A percentile compares a stretch with the other conserved stretches of the same genome.
Evolutionary conservation across 1,140 invertebrate species (phyloP).

Genomic region (Hormaphis cornu): DNA sequence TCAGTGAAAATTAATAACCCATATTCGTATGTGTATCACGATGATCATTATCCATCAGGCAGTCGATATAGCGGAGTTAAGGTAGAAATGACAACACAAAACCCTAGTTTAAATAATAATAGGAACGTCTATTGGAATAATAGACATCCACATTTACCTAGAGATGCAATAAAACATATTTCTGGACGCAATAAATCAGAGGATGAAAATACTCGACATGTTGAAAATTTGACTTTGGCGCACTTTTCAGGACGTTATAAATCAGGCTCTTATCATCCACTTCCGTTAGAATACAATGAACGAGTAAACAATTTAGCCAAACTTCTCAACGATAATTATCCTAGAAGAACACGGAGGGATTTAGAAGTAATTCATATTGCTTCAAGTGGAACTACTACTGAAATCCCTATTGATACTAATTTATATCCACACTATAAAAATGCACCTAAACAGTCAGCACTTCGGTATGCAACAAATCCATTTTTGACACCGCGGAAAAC

Average conservation of each 20-base stretch:
- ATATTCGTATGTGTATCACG: constrained; percentile 11
- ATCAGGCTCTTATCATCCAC: background rate
- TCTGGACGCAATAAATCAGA: background rate
- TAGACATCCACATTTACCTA: constrained; percentile 25
- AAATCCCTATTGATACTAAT: constrained; percentile 38
- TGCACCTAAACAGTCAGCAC: constrained; percentile 45
- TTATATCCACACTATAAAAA: constrained; percentile 47
- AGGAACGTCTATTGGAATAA: background rate
- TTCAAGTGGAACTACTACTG: constrained; percentile 32
- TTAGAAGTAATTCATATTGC: constrained; percentile 31
- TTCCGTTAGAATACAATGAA: constrained; percentile 30
- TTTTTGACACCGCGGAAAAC: constrained; percentile 45
- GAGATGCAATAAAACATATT: background rate
- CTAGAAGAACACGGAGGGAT: background rate
- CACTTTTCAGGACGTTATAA: constrained; percentile 35
- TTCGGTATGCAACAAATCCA: constrained; percentile 51
- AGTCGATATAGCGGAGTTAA: background rate
- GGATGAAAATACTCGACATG: constrained; percentile 13
- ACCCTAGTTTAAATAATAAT: background rate
- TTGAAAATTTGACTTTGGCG: constrained; percentile 37
- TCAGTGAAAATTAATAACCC: background rate
- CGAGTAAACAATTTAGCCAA: constrained; percentile 34
- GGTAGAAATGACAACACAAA: background rate
- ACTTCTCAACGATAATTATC: constrained; percentile 33
- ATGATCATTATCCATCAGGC: constrained; percentile 23